Conservation (phyloP, 2,888 invertebrate species). For the Rhogogaster chlorosoma region DNA sequence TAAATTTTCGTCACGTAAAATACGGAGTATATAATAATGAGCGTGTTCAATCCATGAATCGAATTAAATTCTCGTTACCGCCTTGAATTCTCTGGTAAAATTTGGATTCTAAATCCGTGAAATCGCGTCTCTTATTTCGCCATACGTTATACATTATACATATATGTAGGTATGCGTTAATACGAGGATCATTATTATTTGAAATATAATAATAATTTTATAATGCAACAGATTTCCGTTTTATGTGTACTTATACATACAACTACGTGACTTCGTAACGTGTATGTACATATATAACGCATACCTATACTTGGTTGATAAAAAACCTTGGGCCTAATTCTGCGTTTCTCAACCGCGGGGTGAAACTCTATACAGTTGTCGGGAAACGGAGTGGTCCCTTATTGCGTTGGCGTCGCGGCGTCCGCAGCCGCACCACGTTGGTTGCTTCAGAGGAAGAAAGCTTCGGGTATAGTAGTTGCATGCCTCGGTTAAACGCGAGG, state of each 20-base stretch:
- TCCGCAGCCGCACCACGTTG: background rate
- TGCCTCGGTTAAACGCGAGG: slow-evolving; percentile 68
- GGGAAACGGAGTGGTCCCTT: slow-evolving; percentile 9
- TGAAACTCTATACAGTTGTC: slow-evolving; percentile 48
- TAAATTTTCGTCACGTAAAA: background rate
- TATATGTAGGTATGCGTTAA: background rate
- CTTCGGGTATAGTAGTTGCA: slow-evolving; percentile 56
- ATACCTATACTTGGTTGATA: background rate
- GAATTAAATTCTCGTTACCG: slow-evolving; percentile 19
- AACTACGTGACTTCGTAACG: background rate
- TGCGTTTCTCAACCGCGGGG: slow-evolving; percentile 45
- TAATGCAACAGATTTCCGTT: slow-evolving; percentile 1
- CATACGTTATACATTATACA: background rate
- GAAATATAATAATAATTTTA: background rate
- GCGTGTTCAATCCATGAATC: background rate
- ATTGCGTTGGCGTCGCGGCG: slow-evolving; percentile 23
- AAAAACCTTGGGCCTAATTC: slow-evolving; percentile 43
- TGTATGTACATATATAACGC: background rate
- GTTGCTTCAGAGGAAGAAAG: slow-evolving; percentile 30
- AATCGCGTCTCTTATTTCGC: slow-evolving; percentile 20
- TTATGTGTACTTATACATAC: background rate
- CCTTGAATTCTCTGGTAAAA: background rate
- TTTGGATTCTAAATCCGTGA: slow-evolving; percentile 20
- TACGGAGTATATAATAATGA: background rate
- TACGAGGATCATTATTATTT: background rate